Percentiles rank a stretch among this genome's conserved stretches.
Evolutionary conservation across 1,140 invertebrate species (phyloP).

Genomic region (Leptopilina clavipes): DNA sequence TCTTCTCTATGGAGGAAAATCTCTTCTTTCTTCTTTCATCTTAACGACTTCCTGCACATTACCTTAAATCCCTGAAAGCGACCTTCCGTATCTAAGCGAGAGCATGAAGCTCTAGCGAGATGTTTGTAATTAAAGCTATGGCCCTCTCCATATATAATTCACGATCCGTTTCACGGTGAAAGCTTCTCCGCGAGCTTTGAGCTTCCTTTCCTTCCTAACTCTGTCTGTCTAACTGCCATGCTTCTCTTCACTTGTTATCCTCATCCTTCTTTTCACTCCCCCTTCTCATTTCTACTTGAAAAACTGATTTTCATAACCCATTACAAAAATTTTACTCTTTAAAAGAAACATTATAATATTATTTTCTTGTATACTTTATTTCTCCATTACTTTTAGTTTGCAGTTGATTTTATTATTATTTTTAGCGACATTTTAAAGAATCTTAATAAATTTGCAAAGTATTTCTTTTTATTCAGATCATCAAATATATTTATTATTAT

Average conservation of each 20-base stretch:
- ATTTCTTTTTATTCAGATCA: too few relatives aligned
- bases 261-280: background rate
- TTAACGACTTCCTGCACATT: conserved; percentile 20
- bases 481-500: too few relatives aligned
- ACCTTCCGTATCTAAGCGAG: conserved; percentile 22
- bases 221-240: background rate
- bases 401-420: too few relatives aligned
- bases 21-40: conserved; percentile 28
- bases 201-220: conserved; percentile 18
- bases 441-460: too few relatives aligned
- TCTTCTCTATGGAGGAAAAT: background rate
- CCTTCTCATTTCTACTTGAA: background rate
- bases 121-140: conserved; percentile 33
- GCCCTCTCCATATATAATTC: conserved; percentile 1
- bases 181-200: conserved; percentile 11
- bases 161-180: conserved; percentile 9
- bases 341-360: background rate
- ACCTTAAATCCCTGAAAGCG: conserved; percentile 22
- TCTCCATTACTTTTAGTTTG: too few relatives aligned
- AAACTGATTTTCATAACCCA: conserved; percentile 20
- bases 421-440: too few relatives aligned
- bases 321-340: background rate
- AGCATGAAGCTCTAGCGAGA: conserved; percentile 24
- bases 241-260: conserved; percentile 24
- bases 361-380: background rate